These are phyloP conservation scores for Scaptomyza reducta DNA, from an alignment of 2,888 invertebrate genomes.

Conservation along the genomic window DNA sequence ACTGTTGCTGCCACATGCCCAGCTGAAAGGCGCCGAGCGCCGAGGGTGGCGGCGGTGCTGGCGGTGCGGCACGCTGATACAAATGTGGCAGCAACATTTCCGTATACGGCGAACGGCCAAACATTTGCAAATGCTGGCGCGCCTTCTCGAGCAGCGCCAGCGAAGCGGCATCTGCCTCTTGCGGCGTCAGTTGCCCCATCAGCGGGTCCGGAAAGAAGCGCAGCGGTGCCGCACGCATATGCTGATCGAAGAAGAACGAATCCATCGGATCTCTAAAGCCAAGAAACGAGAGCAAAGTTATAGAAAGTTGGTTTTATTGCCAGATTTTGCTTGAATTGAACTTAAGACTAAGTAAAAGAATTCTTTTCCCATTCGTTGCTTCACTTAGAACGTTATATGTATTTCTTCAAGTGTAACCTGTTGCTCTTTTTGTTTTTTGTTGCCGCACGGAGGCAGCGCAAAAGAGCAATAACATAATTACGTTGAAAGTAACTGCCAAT, in stretches of 20 bases:
- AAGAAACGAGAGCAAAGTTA: background rate
- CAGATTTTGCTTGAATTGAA: too few species aligned
- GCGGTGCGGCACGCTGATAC: conserved; percentile 82
- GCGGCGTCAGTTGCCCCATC: conserved; percentile 83
- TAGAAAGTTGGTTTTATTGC: background rate
- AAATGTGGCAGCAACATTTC: conserved; percentile 84
- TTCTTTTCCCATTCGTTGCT: too few species aligned
- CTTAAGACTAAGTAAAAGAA: too few species aligned
- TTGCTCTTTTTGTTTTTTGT: background rate
- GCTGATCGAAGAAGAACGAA: conserved; percentile 84
- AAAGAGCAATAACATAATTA: conserved; percentile 72
- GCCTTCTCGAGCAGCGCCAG: conserved; percentile 84
- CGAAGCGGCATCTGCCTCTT: conserved; percentile 84
- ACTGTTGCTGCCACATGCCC: conserved; percentile 85
- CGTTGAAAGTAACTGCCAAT: conserved; percentile 73
- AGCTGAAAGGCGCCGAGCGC: conserved; percentile 84
- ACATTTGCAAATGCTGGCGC: conserved; percentile 84
- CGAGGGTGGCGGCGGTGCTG: conserved; percentile 62
- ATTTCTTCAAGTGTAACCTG: too few species aligned
- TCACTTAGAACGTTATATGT: too few species aligned
- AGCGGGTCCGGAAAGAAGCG: conserved; percentile 84
- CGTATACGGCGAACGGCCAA: conserved; percentile 84
- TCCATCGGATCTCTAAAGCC: conserved; percentile 84
- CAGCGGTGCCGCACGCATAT: conserved; percentile 83
- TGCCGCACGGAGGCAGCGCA: conserved; percentile 52